Evolutionary conservation across 2,888 invertebrate species (phyloP).

Genomic region (Sisyra nigra): DNA sequence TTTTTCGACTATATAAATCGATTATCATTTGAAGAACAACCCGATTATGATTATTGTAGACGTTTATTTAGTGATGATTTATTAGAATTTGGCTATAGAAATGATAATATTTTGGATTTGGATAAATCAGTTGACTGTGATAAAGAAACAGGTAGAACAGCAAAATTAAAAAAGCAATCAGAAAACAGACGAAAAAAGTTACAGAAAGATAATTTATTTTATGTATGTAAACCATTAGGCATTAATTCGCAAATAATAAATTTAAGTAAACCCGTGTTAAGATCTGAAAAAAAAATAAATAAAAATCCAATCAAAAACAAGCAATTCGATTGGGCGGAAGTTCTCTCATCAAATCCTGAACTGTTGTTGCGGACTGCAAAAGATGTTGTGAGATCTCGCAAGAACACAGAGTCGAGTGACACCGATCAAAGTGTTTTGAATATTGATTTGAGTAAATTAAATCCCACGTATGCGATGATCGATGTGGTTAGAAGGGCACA

Average conservation of each 20-base stretch:
- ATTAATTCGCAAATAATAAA: slow-evolving; percentile 27
- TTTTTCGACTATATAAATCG: slow-evolving; percentile 54
- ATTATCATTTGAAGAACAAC: slow-evolving; percentile 55
- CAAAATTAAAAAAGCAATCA: slow-evolving; percentile 21
- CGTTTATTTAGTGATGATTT: slow-evolving; percentile 50
- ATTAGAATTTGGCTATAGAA: slow-evolving; percentile 32
- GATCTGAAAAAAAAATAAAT: slow-evolving; percentile 26
- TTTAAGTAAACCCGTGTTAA: slow-evolving; percentile 34
- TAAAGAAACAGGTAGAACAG: slow-evolving; percentile 25
- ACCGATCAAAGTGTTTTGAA: slow-evolving; percentile 27
- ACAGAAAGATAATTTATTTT: slow-evolving; percentile 31
- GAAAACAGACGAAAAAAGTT: slow-evolving; percentile 33
- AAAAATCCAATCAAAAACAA: slow-evolving; percentile 29
- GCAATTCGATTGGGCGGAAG: slow-evolving; percentile 50
- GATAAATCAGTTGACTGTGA: slow-evolving; percentile 25
- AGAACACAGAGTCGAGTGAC: slow-evolving; percentile 28
- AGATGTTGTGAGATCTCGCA: slow-evolving; percentile 21
- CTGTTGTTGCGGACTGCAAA: slow-evolving; percentile 34
- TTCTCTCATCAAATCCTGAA: slow-evolving; percentile 46
- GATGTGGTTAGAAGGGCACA: slow-evolving; percentile 44
- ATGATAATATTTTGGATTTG: slow-evolving; percentile 28
- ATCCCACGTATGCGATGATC: slow-evolving; percentile 58
- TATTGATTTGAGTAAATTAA: slow-evolving; percentile 32
- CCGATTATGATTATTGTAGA: slow-evolving; percentile 58
- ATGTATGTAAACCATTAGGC: slow-evolving; percentile 34